phyloP scores from a whole-genome alignment of 2,888 invertebrate genomes.

The Pyrochroa serraticornis region DNA sequence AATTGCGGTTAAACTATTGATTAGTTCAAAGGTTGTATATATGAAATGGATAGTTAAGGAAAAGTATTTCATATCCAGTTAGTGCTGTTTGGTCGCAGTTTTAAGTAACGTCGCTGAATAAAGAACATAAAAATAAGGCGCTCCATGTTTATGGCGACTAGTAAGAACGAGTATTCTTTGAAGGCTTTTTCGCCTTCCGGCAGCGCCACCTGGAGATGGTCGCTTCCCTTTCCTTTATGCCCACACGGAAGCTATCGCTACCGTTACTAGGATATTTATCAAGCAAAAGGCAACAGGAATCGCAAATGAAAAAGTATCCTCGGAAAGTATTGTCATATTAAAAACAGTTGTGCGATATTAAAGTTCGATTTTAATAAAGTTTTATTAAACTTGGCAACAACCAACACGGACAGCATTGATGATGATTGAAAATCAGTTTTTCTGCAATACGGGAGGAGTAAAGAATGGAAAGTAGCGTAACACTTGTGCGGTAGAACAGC shows the following conservation, averaged over 20 bases:
- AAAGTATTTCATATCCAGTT: not conserved
- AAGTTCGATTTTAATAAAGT: too few relatives aligned
- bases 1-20: too few relatives aligned
- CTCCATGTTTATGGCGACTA: conserved; percentile 19
- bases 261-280: too few relatives aligned
- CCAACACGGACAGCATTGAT: too few relatives aligned
- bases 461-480: conserved; percentile 20
- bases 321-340: conserved; percentile 1
- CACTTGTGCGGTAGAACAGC: conserved; percentile 17
- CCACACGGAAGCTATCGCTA: conserved; percentile 1
- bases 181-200: conserved; percentile 12
- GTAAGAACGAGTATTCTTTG: conserved; percentile 14
- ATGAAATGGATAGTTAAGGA: too few relatives aligned
- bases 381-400: too few relatives aligned
- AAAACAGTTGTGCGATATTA: too few relatives aligned
- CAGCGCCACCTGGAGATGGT: conserved; percentile 20
- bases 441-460: not conserved
- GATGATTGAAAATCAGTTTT: too few relatives aligned
- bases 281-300: conserved; percentile 3
- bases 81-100: conserved; percentile 4
- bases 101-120: conserved; percentile 18
- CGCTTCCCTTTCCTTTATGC: conserved; percentile 10
- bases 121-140: conserved; percentile 20
- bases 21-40: too few relatives aligned
- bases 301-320: conserved; percentile 14